Evolutionary conservation across 2,113 vertebrate species (phyloP).

Genomic region (sheep (Ovis aries)): ARS-UI_Ramb_v3.0 NC_056068.1:5402001-5402500

Average conservation of each 20-base stretch:
- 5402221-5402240: neutral
- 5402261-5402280: neutral
- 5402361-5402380: neutral
- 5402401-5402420: neutral
- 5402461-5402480: neutral
- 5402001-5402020: neutral
- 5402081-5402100: neutral
- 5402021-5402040: neutral
- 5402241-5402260: neutral
- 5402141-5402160: rapidly evolving
- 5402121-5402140: neutral
- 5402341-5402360: slow-evolving; percentile 26
- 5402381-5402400: neutral
- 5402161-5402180: neutral
- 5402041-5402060: neutral
- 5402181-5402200: neutral
- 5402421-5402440: slow-evolving; percentile 21
- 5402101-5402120: neutral
- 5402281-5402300: neutral
- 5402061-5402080: neutral
- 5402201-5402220: neutral
- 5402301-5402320: neutral
- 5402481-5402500: neutral
- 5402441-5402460: slow-evolving; percentile 34
- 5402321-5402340: slow-evolving; percentile 30